phyloP scores from a whole-genome alignment of 2,888 invertebrate species.

The Philopedon plagiatum region DNA sequence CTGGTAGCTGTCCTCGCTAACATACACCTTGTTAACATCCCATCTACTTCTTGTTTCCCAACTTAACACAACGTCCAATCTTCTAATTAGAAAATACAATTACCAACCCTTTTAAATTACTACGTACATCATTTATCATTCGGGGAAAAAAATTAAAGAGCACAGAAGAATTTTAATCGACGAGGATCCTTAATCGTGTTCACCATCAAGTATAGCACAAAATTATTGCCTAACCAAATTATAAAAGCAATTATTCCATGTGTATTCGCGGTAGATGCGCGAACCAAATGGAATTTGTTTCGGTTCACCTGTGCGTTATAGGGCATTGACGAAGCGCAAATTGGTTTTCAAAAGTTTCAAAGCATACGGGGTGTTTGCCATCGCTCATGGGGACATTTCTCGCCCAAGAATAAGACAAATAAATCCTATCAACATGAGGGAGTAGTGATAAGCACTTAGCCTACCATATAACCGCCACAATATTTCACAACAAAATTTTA shows the following conservation, averaged over 20 bases:
- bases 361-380: no score
- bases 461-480: no score
- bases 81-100: slow-evolving; percentile 16
- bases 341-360: no score
- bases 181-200: slow-evolving; percentile 35
- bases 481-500: no score
- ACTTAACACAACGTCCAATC: neutral
- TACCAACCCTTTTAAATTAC: slow-evolving; percentile 1
- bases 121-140: neutral
- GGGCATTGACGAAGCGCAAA: neutral
- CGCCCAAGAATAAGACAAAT: no score
- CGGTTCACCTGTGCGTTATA: slow-evolving; percentile 17
- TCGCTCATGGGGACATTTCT: no score
- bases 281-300: slow-evolving; percentile 24
- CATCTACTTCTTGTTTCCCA: neutral
- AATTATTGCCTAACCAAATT: slow-evolving; percentile 39
- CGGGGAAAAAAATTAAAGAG: slow-evolving; percentile 6
- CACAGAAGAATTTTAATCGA: slow-evolving; percentile 29
- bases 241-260: slow-evolving; percentile 39
- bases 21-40: neutral
- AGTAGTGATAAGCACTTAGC: no score
- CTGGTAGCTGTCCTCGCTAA: neutral
- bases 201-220: slow-evolving; percentile 44
- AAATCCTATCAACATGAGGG: no score
- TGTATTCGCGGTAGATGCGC: slow-evolving; percentile 26